Percentiles rank a stretch among this genome's conserved stretches.
Conservation (phyloP, 1,140 invertebrate genomes). For the Laupala kohalensis region DNA sequence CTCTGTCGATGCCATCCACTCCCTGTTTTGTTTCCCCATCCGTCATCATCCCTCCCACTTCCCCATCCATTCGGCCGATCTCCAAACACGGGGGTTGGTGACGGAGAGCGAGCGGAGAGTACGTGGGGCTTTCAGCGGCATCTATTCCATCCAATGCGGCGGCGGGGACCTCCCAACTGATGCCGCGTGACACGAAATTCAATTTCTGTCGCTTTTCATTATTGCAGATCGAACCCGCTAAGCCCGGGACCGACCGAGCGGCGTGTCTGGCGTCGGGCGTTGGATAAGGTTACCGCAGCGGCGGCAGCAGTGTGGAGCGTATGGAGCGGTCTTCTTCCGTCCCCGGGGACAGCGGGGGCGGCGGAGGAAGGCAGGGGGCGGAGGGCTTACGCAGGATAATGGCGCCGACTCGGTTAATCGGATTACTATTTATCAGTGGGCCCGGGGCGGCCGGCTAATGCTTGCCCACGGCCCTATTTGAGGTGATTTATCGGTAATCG, state of each 20-base stretch:
- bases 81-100: too few relatives aligned
- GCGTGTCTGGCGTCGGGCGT: too few relatives aligned
- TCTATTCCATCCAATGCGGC: too few relatives aligned
- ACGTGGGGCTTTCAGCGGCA: too few relatives aligned
- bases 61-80: too few relatives aligned
- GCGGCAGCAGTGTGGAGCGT: too few relatives aligned
- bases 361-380: background rate
- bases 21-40: too few relatives aligned
- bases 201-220: constrained; percentile 13
- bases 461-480: constrained; percentile 10
- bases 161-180: background rate
- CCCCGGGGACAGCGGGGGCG: too few relatives aligned
- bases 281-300: constrained; percentile 7
- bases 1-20: too few relatives aligned
- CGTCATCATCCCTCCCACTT: too few relatives aligned
- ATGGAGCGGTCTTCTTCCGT: too few relatives aligned
- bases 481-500: constrained; percentile 15
- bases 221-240: constrained; percentile 5
- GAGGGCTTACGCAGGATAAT: constrained; percentile 6
- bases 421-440: constrained; percentile 12
- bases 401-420: constrained; percentile 10
- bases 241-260: constrained; percentile 1
- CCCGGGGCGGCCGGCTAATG: constrained; percentile 3
- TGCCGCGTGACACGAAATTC: constrained; percentile 6
- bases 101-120: too few relatives aligned